These are phyloP conservation scores for Suillia variegata DNA, from an alignment of 2,888 invertebrate genomes.

Conservation along the genomic window DNA sequence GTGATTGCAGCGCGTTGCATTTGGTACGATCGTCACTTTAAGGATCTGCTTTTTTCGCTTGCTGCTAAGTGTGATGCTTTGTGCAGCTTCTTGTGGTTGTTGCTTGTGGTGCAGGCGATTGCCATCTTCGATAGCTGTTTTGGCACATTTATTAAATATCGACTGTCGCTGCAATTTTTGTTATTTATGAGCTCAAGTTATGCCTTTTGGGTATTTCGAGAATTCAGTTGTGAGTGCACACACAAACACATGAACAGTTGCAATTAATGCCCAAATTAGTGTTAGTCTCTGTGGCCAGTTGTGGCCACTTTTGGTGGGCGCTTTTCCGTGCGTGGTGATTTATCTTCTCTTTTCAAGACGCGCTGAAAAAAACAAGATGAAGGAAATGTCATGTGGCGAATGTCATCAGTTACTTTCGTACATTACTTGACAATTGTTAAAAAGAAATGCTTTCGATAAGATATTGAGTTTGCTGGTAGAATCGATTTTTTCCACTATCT, in stretches of 20 bases:
- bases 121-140: conserved; percentile 36
- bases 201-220: conserved; percentile 50
- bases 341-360: neutral
- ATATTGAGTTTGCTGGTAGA: too few species aligned
- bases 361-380: neutral
- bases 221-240: conserved; percentile 34
- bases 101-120: neutral
- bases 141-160: conserved; percentile 42
- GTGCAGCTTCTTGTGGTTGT: neutral
- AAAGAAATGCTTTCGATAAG: too few species aligned
- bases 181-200: conserved; percentile 49
- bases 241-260: too few species aligned
- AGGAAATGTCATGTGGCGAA: neutral
- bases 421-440: neutral
- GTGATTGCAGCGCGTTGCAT: conserved; percentile 37
- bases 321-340: too few species aligned
- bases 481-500: too few species aligned
- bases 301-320: conserved; percentile 2
- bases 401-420: neutral
- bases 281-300: conserved; percentile 27
- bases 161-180: conserved; percentile 37
- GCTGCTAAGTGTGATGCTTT: neutral
- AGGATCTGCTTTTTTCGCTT: conserved; percentile 7
- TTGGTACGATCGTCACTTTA: neutral
- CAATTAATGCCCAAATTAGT: conserved; percentile 53